Percentiles rank a stretch among this genome's conserved stretches.
Evolutionary conservation across 1,140 invertebrate species (phyloP).

Genomic region (Gonatopus flavifemur): DNA sequence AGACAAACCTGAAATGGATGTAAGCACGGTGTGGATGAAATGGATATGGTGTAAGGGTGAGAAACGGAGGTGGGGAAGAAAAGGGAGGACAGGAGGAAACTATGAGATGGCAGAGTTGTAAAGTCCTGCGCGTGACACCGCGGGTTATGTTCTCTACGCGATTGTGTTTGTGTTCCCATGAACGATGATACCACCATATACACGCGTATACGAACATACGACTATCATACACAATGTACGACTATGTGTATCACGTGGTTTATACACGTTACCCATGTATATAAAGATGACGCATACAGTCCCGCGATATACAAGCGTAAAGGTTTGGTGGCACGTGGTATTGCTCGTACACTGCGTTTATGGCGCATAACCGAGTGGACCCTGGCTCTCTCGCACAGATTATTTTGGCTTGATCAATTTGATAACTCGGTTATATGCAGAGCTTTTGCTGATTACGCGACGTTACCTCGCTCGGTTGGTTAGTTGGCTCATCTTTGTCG

Average conservation of each 20-base stretch:
- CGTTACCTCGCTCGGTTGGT: not conserved
- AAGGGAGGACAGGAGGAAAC: conserved; percentile 32
- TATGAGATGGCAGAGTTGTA: conserved; percentile 56
- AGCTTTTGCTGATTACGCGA: conserved; percentile 47
- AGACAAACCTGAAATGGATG: too few relatives aligned
- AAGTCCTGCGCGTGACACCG: conserved; percentile 56
- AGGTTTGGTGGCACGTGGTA: conserved; percentile 48
- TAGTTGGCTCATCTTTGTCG: conserved; percentile 23
- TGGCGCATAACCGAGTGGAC: conserved; percentile 54
- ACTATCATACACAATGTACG: conserved; percentile 25
- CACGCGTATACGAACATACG: conserved; percentile 26
- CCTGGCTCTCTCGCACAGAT: conserved; percentile 55
- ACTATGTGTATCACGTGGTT: too few relatives aligned
- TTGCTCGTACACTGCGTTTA: conserved; percentile 57
- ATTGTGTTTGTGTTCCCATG: conserved; percentile 33
- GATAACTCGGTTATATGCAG: conserved; percentile 55
- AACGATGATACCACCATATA: conserved; percentile 21
- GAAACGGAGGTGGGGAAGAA: conserved; percentile 25
- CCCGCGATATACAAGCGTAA: too few relatives aligned
- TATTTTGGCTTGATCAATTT: conserved; percentile 61
- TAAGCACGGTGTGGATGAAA: too few relatives aligned
- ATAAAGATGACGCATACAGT: too few relatives aligned
- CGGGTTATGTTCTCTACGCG: conserved; percentile 50
- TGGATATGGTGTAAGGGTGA: too few relatives aligned
- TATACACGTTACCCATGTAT: too few relatives aligned